These are phyloP conservation scores for Paracyclopina nana DNA, from an alignment of 1,140 invertebrate genomes.

Conservation along the genomic window DNA sequence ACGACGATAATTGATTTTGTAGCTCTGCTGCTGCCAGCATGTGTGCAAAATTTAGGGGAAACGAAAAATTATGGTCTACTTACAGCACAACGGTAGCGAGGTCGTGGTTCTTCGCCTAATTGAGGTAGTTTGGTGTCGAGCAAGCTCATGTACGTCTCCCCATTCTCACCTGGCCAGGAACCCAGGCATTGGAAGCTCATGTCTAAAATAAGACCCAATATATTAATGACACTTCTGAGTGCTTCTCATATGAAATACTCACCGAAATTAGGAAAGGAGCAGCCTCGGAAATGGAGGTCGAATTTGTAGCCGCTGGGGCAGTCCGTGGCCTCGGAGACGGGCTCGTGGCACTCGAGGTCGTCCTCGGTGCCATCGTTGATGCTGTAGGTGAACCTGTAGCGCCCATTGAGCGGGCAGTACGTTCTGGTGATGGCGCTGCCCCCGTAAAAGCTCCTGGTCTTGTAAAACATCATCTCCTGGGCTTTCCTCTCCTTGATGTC, in stretches of 20 bases:
- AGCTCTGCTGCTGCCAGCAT: too few relatives aligned
- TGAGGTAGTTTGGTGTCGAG: conserved; percentile 16
- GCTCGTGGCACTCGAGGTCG: conserved; percentile 32
- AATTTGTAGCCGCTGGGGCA: conserved; percentile 13
- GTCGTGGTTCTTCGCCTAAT: conserved; percentile 23
- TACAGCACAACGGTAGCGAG: conserved; percentile 46
- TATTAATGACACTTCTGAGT: not conserved
- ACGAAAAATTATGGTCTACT: conserved; percentile 26
- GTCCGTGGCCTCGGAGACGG: conserved; percentile 28
- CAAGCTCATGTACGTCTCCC: conserved; percentile 13
- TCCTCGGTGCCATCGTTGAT: conserved; percentile 32
- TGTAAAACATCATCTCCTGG: conserved; percentile 25
- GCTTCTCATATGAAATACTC: not conserved
- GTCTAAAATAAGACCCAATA: not conserved
- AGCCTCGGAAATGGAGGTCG: conserved; percentile 12
- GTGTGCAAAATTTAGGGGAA: too few relatives aligned
- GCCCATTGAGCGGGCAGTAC: conserved; percentile 43
- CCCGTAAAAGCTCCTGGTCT: conserved; percentile 19
- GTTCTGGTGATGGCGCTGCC: conserved; percentile 10
- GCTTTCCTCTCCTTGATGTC: conserved; percentile 20
- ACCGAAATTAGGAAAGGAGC: conserved; percentile 16
- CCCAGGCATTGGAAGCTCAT: conserved; percentile 17
- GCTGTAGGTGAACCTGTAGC: conserved; percentile 39
- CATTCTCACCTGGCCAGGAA: conserved; percentile 12
- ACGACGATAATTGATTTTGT: too few relatives aligned